phyloP scores from a whole-genome alignment of 2,113 vertebrate genomes.

The Platichthys stellatus region DNA sequence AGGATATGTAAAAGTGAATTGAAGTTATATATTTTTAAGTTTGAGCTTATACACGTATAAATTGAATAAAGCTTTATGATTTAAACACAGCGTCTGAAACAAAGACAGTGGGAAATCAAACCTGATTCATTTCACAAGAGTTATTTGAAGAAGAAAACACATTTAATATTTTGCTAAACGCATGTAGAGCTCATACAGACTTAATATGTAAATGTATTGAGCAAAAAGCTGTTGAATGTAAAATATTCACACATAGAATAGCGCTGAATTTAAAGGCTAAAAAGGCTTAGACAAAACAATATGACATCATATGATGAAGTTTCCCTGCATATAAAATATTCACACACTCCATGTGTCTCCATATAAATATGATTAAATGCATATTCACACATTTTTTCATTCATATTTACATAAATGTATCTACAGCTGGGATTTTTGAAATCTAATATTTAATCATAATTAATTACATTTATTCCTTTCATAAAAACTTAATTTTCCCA shows the following conservation, averaged over 20 bases:
- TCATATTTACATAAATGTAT: too few relatives aligned
- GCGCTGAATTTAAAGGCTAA: not conserved
- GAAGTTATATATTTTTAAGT: not conserved
- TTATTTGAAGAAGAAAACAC: not conserved
- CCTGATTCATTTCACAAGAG: too few relatives aligned
- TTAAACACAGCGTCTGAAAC: not conserved
- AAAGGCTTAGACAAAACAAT: too few relatives aligned
- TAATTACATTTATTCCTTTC: not conserved
- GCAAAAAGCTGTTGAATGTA: not conserved
- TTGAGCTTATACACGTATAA: not conserved
- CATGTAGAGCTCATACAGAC: too few relatives aligned
- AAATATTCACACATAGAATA: not conserved
- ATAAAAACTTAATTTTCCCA: too few relatives aligned
- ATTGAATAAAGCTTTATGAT: conserved; percentile 16
- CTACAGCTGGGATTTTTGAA: not conserved
- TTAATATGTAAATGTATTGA: not conserved
- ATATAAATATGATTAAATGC: too few relatives aligned
- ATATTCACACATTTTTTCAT: too few relatives aligned
- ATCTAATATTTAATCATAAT: not conserved
- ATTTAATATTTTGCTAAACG: not conserved
- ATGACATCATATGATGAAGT: too few relatives aligned
- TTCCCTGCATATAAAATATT: too few relatives aligned
- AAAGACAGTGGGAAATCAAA: not conserved
- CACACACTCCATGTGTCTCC: too few relatives aligned
- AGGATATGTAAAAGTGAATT: conserved; percentile 29